Conservation (phyloP, 1,140 invertebrate genomes). For the Rhopalosiphum padi region DNA sequence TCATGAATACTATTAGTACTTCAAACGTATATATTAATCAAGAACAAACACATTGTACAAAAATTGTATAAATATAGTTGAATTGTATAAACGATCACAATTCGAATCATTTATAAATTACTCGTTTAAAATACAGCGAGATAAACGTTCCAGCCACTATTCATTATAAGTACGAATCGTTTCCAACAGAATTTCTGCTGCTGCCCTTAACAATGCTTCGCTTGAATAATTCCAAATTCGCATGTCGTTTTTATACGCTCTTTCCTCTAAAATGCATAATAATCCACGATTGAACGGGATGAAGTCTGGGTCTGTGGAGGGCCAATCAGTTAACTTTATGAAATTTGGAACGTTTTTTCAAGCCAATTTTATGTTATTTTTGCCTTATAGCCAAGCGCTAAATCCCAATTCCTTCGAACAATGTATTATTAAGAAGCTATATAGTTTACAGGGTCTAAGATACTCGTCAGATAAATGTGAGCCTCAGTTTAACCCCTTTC, state of each 20-base stretch:
- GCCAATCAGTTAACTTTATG: conserved; percentile 1
- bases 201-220: too few species aligned
- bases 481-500: too few species aligned
- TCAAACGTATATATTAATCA: neutral
- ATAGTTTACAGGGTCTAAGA: too few species aligned
- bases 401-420: conserved; percentile 41
- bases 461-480: too few species aligned
- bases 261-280: conserved; percentile 34
- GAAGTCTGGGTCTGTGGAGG: conserved; percentile 35
- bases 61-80: neutral
- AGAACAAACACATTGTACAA: neutral
- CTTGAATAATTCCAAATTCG: too few species aligned
- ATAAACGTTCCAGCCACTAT: neutral
- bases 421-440: neutral
- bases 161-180: neutral
- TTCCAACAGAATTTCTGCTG: neutral
- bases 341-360: neutral
- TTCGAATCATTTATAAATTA: neutral
- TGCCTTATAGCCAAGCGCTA: conserved; percentile 12
- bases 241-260: too few species aligned
- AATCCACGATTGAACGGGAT: neutral
- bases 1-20: neutral
- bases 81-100: neutral
- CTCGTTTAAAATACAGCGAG: neutral
- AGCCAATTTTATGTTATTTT: conserved; percentile 45